Evolutionary conservation across 2,888 invertebrate genomes (phyloP).

Genomic region (Drosophila parthenogenetica): DNA sequence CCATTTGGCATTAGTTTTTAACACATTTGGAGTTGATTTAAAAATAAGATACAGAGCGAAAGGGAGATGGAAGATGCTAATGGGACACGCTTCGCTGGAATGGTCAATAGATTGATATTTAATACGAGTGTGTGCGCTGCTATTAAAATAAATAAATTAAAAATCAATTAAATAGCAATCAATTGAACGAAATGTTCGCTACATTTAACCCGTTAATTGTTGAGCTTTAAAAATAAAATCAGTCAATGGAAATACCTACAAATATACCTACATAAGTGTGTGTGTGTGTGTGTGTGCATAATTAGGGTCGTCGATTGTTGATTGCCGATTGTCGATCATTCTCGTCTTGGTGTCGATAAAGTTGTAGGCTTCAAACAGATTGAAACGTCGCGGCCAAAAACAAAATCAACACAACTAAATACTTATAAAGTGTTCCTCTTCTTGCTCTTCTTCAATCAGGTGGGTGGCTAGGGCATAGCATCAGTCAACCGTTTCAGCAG

Average conservation of each 20-base stretch:
- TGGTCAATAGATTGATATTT: conserved; percentile 61
- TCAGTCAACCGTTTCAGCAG: conserved; percentile 56
- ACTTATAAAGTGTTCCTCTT: conserved; percentile 39
- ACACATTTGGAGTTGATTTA: conserved; percentile 18
- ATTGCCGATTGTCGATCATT: conserved; percentile 51
- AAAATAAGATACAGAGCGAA: neutral
- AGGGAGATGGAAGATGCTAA: conserved; percentile 25
- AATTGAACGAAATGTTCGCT: conserved; percentile 42
- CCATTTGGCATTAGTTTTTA: conserved; percentile 39
- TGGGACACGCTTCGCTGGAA: conserved; percentile 35
- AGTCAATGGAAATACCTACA: neutral
- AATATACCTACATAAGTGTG: neutral
- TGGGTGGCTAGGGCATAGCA: conserved; percentile 1
- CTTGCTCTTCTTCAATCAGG: neutral
- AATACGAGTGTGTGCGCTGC: conserved; percentile 35
- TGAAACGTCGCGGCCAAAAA: conserved; percentile 80
- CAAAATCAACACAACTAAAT: conserved; percentile 78
- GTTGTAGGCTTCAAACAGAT: conserved; percentile 71
- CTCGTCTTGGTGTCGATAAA: conserved; percentile 70
- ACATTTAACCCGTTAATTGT: conserved; percentile 65
- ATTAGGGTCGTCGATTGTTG: conserved; percentile 35
- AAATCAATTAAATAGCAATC: conserved; percentile 74
- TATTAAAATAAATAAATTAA: conserved; percentile 63
- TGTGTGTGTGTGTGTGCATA: conserved; percentile 11
- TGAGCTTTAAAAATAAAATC: conserved; percentile 20